Base-by-base conservation (phyloP, 2,797 vertebrate genomes). In the Acanthurus lineatus region DNA sequence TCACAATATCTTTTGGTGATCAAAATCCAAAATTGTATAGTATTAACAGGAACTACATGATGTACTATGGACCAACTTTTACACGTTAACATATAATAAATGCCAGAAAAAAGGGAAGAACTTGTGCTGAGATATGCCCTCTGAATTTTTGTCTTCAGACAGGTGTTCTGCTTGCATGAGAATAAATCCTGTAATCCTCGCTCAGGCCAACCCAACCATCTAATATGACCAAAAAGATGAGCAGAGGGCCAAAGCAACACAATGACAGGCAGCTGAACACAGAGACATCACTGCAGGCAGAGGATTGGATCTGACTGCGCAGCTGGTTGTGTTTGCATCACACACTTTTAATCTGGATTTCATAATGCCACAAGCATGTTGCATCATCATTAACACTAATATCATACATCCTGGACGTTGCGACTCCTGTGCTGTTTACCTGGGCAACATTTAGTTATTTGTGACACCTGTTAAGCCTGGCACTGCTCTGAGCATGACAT, bases 121-220 rank as follows among this genome's bases (percentile, higher is more conserved):
- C 1, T 38, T 25, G 8, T 22, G 11, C 12, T 63, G 20, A 70
- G 61, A 77, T 65, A 3, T 56, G 59, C 3, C 35, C 53, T 70
- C n/a, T 9, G 38, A 69, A 42, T 73, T 73, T 80, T 72, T 61
- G 19, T 69, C 59, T 82, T 86, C 49, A 83, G 71, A 90, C 82
- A 91, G 83, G 86, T 91, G 83, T 87, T 90, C 7, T 84, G 69
- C 83, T 86, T 79, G 80, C 69, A 88, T 78, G 69, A 82, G 64
- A 82, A 68, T 62, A 93, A 91, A 91, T 88, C 90, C 74, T 84
- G 85, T 91, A 94, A 93, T 88, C 86, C 83, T 83, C 66, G 62
- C 76, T 71, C 45, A 14, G 82, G 70, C 75, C 69, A 73, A 61
- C 28, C 35, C 42, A 69, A 48, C 28, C 51, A 59, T 79, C 67